Evolutionary conservation across 2,888 invertebrate species (phyloP).

Genomic region (Panopea generosa): DNA sequence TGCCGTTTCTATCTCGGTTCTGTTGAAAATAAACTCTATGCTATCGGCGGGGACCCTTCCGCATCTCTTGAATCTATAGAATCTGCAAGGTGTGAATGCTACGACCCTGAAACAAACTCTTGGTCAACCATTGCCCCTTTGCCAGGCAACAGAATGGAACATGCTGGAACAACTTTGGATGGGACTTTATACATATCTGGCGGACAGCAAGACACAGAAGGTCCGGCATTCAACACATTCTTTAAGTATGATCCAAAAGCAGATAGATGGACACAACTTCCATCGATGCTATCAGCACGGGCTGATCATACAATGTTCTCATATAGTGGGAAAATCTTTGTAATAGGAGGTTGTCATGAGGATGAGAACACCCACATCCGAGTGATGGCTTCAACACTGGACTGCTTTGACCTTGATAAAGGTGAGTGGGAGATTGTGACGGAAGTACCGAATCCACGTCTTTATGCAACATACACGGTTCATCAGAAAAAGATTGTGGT

Average conservation of each 20-base stretch:
- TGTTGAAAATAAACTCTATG: conserved; percentile 74
- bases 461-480: conserved; percentile 89
- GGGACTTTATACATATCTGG: conserved; percentile 86
- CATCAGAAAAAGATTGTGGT: conserved; percentile 89
- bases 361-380: conserved; percentile 86
- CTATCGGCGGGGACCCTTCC: conserved; percentile 87
- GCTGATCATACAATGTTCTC: conserved; percentile 80
- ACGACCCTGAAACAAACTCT: conserved; percentile 66
- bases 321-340: conserved; percentile 68
- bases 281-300: conserved; percentile 73
- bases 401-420: conserved; percentile 88
- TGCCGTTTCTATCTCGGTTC: conserved; percentile 80
- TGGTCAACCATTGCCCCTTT: conserved; percentile 74
- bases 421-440: conserved; percentile 89
- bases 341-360: conserved; percentile 85
- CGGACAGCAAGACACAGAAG: conserved; percentile 86
- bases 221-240: conserved; percentile 86
- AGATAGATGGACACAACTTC: conserved; percentile 70
- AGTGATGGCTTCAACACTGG: conserved; percentile 88
- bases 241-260: conserved; percentile 71
- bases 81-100: conserved; percentile 77
- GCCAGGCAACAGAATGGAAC: conserved; percentile 77
- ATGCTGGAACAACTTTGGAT: conserved; percentile 76
- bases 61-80: conserved; percentile 65
- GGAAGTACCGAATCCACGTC: conserved; percentile 89